A percentile compares a stretch with the other conserved stretches of the same genome.
Conservation (phyloP, 2,797 vertebrate species). For the Squalus acanthias region DNA sequence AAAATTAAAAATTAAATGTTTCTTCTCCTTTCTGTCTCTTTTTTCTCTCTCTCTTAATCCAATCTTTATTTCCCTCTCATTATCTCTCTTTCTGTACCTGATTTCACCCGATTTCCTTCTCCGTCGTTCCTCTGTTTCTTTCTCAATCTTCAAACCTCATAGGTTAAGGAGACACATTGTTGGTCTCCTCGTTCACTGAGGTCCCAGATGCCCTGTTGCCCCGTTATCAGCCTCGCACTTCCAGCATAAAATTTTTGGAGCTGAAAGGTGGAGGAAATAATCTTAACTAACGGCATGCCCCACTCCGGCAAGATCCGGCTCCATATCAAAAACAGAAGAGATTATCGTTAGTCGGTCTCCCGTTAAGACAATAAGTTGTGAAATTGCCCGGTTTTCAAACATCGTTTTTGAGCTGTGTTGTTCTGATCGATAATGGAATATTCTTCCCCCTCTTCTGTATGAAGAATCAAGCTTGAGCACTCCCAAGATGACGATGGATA, state of each 20-base stretch:
- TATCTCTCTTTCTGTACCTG: neutral
- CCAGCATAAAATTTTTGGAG: neutral
- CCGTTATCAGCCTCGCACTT: neutral
- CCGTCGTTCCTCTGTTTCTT: no score
- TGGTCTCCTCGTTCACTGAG: no score
- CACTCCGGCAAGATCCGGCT: neutral
- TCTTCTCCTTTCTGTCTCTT: neutral
- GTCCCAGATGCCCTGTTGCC: no score
- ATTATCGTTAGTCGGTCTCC: neutral
- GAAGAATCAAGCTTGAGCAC: neutral
- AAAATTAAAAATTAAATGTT: neutral
- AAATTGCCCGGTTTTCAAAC: neutral
- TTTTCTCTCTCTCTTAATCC: neutral
- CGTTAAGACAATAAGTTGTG: neutral
- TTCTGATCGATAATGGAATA: neutral
- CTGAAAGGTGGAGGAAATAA: neutral
- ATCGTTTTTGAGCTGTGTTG: neutral
- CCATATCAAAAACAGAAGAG: neutral
- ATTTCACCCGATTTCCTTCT: neutral
- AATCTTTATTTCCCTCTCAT: no score
- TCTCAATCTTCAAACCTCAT: no score
- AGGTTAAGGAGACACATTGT: no score
- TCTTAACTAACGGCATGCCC: neutral
- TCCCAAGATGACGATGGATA: neutral
- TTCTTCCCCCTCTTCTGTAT: neutral